phyloP scores from a whole-genome alignment of 2,113 vertebrate genomes.

The Lepus timidus region DNA sequence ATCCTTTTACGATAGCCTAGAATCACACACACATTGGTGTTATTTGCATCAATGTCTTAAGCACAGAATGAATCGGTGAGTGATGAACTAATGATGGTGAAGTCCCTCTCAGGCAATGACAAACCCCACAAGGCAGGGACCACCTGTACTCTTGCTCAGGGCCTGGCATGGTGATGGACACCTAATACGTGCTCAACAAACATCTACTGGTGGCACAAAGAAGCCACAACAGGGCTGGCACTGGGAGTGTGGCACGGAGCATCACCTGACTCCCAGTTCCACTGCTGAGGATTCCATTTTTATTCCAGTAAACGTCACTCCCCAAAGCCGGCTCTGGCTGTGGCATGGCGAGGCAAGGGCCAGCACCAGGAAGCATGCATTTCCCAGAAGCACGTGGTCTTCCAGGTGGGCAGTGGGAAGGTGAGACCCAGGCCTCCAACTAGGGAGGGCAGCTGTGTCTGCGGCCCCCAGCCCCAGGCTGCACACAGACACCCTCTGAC shows the following conservation, averaged over 20 bases:
- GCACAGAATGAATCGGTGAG: neutral
- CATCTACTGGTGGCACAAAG: neutral
- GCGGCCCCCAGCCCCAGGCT: neutral
- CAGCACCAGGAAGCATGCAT: neutral
- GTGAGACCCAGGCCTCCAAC: neutral
- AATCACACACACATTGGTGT: neutral
- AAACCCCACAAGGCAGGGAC: neutral
- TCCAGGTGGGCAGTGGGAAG: neutral
- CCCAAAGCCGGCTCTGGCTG: neutral
- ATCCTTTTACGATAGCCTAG: neutral
- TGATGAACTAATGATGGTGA: no score
- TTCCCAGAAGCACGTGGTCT: neutral
- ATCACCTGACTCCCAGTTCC: neutral
- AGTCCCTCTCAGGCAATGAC: neutral
- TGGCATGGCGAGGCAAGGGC: neutral
- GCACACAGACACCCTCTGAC: neutral
- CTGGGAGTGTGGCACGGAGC: neutral
- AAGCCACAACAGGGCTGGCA: neutral
- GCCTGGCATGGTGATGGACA: neutral
- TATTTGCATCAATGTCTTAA: neutral
- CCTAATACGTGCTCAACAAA: neutral
- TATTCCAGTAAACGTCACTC: conserved; percentile 39
- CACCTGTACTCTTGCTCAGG: neutral
- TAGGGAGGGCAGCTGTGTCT: neutral
- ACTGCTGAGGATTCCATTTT: neutral